Evolutionary conservation across 2,888 invertebrate species (phyloP), one percentile per base, ranked within the genome.

Genomic region (Apoda limacodes): DNA sequence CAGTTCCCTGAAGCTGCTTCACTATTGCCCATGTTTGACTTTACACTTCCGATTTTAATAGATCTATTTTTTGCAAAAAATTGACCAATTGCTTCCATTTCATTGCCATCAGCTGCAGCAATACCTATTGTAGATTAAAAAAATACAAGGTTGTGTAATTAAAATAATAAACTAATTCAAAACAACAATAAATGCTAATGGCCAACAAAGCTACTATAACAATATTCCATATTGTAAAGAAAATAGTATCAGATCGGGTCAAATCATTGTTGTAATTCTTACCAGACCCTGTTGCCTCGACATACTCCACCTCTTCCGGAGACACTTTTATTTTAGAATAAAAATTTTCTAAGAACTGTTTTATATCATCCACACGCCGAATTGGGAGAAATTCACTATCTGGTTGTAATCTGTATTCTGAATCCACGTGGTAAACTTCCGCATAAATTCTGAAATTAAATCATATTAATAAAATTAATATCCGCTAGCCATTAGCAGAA

Each of bases 271-370:
- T n/a, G n/a, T n/a, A n/a, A n/a, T n/a, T n/a, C n/a, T n/a, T 49
- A 67, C 90, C 90, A 33, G 89, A 86, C 34, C 88, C 89, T 48
- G 93, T 92, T 14, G 93, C 92, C 68, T 95, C 95, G 5, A 95
- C 75, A 54, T 87, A 95, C 34, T 85, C 84, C 4, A 95, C 80
- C 1, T 81, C 60, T 5, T 64, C 57, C 0, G 93, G 92, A 32
- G 85, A 78, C 5, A 94, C 55, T 20, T 83, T 71, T 19, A 86
- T 84, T 56, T 86, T 84, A 1, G 75, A 54, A 45, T 87, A 87
- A 39, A 87, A 82, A 28, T 85, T 78, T 1, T 60, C 55, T 1
- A 87, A 45, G 2, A 88, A 65, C 24, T 72, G 54, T 33, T 74
- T 70, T 42, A 87, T 53, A n/a, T 60, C 56, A 17, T 58, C 45